Evolutionary conservation across 2,888 invertebrate genomes (phyloP).

Genomic region (Dynastes tityus): DNA sequence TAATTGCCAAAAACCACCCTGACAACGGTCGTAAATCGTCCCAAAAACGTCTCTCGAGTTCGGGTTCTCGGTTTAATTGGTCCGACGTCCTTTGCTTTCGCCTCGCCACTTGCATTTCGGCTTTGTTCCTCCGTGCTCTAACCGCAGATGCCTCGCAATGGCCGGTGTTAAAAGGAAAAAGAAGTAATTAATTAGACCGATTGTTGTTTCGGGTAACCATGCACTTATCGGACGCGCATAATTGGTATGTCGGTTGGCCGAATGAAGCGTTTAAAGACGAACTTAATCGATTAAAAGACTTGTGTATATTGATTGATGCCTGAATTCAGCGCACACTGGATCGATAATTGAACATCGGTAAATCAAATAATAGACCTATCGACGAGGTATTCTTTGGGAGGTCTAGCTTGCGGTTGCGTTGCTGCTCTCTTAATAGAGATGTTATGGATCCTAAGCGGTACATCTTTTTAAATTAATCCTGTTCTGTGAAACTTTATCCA

Average conservation of each 20-base stretch:
- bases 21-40: slow-evolving; percentile 57
- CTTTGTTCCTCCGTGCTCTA: slow-evolving; percentile 19
- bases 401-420: slow-evolving; percentile 40
- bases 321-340: slow-evolving; percentile 30
- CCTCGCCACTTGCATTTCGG: slow-evolving; percentile 38
- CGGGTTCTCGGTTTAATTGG: slow-evolving; percentile 46
- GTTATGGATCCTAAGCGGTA: slow-evolving; percentile 14
- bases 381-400: slow-evolving; percentile 35
- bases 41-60: slow-evolving; percentile 36
- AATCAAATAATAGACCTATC: slow-evolving; percentile 47
- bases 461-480: background rate
- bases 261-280: slow-evolving; percentile 30
- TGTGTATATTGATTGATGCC: slow-evolving; percentile 43
- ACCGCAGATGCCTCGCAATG: slow-evolving; percentile 23
- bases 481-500: background rate
- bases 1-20: slow-evolving; percentile 57
- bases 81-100: slow-evolving; percentile 31
- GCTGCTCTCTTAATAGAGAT: slow-evolving; percentile 34
- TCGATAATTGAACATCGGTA: slow-evolving; percentile 45
- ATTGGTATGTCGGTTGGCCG: slow-evolving; percentile 38
- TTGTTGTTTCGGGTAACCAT: slow-evolving; percentile 46
- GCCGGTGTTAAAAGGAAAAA: slow-evolving; percentile 46
- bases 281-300: slow-evolving; percentile 37
- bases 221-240: slow-evolving; percentile 37
- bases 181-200: slow-evolving; percentile 46